Evolutionary conservation across 2,113 vertebrate species (phyloP).

Genomic region (Chrysochloris asiatica): DNA sequence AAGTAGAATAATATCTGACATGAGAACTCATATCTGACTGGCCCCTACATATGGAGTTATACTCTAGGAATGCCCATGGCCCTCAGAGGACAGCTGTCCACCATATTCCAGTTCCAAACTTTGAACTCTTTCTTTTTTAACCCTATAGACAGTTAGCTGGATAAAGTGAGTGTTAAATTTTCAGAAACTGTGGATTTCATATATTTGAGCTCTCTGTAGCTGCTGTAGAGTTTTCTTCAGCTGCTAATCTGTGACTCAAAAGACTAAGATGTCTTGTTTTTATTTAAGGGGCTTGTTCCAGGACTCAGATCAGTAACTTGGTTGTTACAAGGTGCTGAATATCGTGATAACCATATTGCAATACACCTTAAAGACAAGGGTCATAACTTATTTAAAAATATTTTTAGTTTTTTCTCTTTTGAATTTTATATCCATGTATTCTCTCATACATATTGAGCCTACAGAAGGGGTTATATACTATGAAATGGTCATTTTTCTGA

Average conservation of each 20-base stretch:
- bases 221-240: conserved; percentile 43
- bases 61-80: not conserved
- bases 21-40: too few relatives aligned
- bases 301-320: conserved; percentile 60
- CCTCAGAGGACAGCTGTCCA: not conserved
- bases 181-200: conserved; percentile 32
- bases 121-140: conserved; percentile 38
- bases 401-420: conserved; percentile 61
- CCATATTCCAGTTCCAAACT: not conserved
- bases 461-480: conserved; percentile 67
- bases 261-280: conserved; percentile 23
- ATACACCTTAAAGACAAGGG: conserved; percentile 82
- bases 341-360: conserved; percentile 74
- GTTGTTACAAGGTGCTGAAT: conserved; percentile 78
- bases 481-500: conserved; percentile 79
- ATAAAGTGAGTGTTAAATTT: conserved; percentile 42
- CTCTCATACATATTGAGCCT: conserved; percentile 55
- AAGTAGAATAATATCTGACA: not conserved
- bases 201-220: conserved; percentile 24
- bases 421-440: conserved; percentile 63
- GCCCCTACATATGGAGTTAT: not conserved
- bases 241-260: not conserved
- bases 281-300: conserved; percentile 38
- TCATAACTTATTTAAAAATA: conserved; percentile 79
- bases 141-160: conserved; percentile 16